Percentiles rank a stretch among this genome's conserved stretches.
Conservation (phyloP, 37 sponge, comb jelly and placozoan genomes). For the Beroe forskalii region DNA sequence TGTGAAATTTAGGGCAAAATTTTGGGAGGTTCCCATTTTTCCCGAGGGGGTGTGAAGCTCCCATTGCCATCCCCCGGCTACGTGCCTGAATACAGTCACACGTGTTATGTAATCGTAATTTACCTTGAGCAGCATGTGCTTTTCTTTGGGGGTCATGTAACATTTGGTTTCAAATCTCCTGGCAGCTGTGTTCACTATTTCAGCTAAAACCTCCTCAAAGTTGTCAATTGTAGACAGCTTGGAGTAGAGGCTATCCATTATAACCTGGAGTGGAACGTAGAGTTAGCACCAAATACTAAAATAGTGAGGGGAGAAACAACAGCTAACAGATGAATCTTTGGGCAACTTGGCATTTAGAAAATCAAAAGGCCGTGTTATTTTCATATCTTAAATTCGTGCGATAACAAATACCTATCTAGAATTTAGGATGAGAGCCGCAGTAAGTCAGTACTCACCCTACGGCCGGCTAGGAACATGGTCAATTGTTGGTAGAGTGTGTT, state of each 20-base stretch:
- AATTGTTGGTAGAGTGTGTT: slow-evolving; percentile 33
- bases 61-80: too few relatives aligned
- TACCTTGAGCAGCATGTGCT: slow-evolving; percentile 95
- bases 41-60: too few relatives aligned
- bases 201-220: slow-evolving; percentile 90
- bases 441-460: neutral
- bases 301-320: too few relatives aligned
- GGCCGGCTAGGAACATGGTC: slow-evolving; percentile 22
- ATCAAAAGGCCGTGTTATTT: neutral
- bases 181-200: slow-evolving; percentile 92
- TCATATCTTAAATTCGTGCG: too few relatives aligned
- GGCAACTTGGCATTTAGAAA: too few relatives aligned
- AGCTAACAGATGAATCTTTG: too few relatives aligned
- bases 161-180: slow-evolving; percentile 86
- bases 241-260: neutral
- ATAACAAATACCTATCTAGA: neutral
- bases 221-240: slow-evolving; percentile 46
- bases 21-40: too few relatives aligned
- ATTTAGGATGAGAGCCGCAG: neutral
- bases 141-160: slow-evolving; percentile 91
- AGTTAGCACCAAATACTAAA: too few relatives aligned
- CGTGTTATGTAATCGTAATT: too few relatives aligned
- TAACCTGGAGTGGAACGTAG: too few relatives aligned
- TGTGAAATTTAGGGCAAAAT: too few relatives aligned
- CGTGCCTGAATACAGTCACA: too few relatives aligned